These are phyloP conservation scores for Galeruca laticollis DNA, from an alignment of 2,888 invertebrate genomes.

Conservation along the genomic window DNA sequence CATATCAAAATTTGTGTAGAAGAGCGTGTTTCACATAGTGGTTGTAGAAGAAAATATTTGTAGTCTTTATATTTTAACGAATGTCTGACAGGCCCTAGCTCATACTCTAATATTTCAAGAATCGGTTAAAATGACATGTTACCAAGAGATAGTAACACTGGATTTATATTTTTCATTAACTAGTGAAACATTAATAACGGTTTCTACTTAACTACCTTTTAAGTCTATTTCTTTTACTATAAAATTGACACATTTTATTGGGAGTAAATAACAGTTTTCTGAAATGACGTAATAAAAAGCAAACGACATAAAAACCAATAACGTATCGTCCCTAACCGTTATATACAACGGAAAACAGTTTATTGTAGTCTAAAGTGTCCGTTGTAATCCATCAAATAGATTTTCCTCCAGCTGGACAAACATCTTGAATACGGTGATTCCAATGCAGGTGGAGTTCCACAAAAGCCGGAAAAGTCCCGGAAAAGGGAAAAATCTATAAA, in stretches of 20 bases:
- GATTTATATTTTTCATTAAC: too few relatives aligned
- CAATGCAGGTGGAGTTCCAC: slow-evolving; percentile 46
- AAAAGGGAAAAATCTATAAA: slow-evolving; percentile 58
- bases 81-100: too few relatives aligned
- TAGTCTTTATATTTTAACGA: too few relatives aligned
- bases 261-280: slow-evolving; percentile 2
- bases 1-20: too few relatives aligned
- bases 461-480: slow-evolving; percentile 40
- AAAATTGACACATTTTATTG: background rate
- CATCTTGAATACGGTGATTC: slow-evolving; percentile 41
- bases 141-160: too few relatives aligned
- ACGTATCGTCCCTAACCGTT: slow-evolving; percentile 8
- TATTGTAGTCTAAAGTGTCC: slow-evolving; percentile 33
- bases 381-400: slow-evolving; percentile 37
- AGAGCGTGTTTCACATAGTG: too few relatives aligned
- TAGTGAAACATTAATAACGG: too few relatives aligned
- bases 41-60: too few relatives aligned
- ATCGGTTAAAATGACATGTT: too few relatives aligned
- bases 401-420: slow-evolving; percentile 18
- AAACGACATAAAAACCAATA: slow-evolving; percentile 8
- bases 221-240: background rate
- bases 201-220: too few relatives aligned
- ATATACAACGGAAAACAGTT: slow-evolving; percentile 13
- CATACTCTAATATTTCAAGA: too few relatives aligned
- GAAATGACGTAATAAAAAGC: background rate